phyloP scores from a whole-genome alignment of 2,888 invertebrate genomes.

The Netelia fuscicornis region DNA sequence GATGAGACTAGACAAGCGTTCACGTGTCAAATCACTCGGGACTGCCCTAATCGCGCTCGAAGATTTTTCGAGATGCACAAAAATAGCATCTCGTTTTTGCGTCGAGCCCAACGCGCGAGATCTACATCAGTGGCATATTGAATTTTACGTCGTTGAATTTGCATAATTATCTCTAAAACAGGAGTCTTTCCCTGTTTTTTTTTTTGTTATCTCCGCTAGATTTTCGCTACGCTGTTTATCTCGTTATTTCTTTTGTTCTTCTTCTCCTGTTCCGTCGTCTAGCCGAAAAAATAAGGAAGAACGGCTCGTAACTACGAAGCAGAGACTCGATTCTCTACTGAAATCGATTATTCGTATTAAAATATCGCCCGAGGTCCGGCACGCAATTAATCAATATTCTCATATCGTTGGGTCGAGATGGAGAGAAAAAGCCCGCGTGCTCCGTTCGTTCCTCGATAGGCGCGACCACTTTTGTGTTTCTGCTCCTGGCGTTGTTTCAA shows the following conservation, averaged over 20 bases:
- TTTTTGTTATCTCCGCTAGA: slow-evolving; percentile 14
- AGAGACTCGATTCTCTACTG: slow-evolving; percentile 39
- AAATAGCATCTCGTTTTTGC: slow-evolving; percentile 51
- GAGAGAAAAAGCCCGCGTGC: slow-evolving; percentile 1
- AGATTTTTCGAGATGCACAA: slow-evolving; percentile 43
- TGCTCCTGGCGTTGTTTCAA: slow-evolving; percentile 62
- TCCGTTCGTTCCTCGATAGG: slow-evolving; percentile 12
- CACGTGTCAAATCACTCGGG: slow-evolving; percentile 44
- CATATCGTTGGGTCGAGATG: slow-evolving; percentile 59
- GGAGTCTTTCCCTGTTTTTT: slow-evolving; percentile 40
- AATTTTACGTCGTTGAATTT: slow-evolving; percentile 55
- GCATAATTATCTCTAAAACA: slow-evolving; percentile 66
- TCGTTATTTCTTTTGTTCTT: slow-evolving; percentile 19
- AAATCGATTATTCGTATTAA: slow-evolving; percentile 75
- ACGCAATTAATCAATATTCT: slow-evolving; percentile 78
- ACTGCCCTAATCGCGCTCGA: slow-evolving; percentile 31
- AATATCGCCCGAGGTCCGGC: slow-evolving; percentile 76
- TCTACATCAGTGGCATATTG: slow-evolving; percentile 54
- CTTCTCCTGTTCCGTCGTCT: slow-evolving; percentile 43
- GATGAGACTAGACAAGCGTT: slow-evolving; percentile 8
- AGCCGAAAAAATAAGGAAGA: slow-evolving; percentile 37
- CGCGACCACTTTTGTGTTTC: slow-evolving; percentile 48
- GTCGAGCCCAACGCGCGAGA: slow-evolving; percentile 17
- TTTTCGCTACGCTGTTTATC: slow-evolving; percentile 34
- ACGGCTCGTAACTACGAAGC: slow-evolving; percentile 29